Evolutionary conservation across 2,797 vertebrate species (phyloP), one percentile per base, ranked within the genome.

Genomic region (Hephaestus fuliginosus): DNA sequence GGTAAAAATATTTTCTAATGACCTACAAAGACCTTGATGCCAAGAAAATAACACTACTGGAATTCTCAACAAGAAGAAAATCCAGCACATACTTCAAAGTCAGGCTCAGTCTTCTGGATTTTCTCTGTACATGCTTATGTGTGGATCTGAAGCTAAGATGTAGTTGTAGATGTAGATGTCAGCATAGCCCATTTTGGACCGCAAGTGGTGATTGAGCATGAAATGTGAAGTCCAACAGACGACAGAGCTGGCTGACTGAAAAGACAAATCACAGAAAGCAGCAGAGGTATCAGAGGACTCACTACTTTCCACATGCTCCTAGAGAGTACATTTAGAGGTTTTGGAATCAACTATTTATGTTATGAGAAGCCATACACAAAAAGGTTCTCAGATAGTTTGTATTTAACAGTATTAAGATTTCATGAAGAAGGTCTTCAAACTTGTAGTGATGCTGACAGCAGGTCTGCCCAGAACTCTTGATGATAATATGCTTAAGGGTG

Each of bases 401-500:
- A 41, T 53, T 43, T 2, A 43, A 56, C 36, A 55, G 53, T 10
- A 52, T 44, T 55, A 33, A 52, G 64, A 55, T 74, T 25, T 51
- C 43, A 74, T 30, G 13, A 76, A 64, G 39, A 73, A 55, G 36
- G 48, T 48, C 28, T 74, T 77, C 58, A 60, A 28, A 63, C 25
- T 39, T 22, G 36, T 20, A 33, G 60, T 5, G 53, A 66, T 57
- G 46, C 74, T 76, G 81, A 73, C 57, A 51, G 76, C 44, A 70
- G 28, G 51, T 74, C 51, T 58, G 72, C 67, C 62, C 66, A 71
- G 51, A 80, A 70, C 22, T 56, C 46, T 48, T 61, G 46, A 83
- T 28, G 62, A 74, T 63, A 62, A 82, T 55, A 58, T 41, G 60
- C 76, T 81, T 77, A 74, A 63, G 51, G 70, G 20, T 48, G 60